Evolutionary conservation across 2,888 invertebrate genomes (phyloP), one percentile per base, ranked within the genome.

Genomic region (Apocheima hispidaria): DNA sequence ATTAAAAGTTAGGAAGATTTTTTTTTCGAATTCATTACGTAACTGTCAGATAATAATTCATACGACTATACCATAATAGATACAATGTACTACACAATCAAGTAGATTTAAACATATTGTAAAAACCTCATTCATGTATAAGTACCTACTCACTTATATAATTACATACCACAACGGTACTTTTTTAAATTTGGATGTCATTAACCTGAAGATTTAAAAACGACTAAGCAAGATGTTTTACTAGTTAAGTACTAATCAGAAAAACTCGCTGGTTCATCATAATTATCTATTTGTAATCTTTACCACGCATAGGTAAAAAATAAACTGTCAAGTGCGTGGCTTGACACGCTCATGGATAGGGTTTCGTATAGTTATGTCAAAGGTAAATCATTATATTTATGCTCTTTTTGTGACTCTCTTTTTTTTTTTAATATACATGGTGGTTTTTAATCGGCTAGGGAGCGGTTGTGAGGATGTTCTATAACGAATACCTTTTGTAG

Each of bases 191-290:
- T 9, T 38, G 2, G 18, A 10, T 18, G 4, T 38, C 10, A 7
- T 9, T 18, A 38, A 18, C 18, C n/a, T 18, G 38, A 9, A 18
- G 3, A 9, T 18, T 2, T 20, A 40, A n/a, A n/a, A n/a, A n/a
- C n/a, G n/a, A 40, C 40, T 40, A 2, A 20, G 10, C 40, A 40
- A 12, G 40, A 40, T 40, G 20, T 40, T 40, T 40, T 12, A n/a
- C 20, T 40, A 18, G 20, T 9, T 20, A 16, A 5, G 1, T n/a
- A 16, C 16, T 12, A 1, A 21, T 20, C 20, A 20, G 10, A 10
- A 40, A 1, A 18, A 20, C n/a, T n/a, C n/a, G n/a, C n/a, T n/a
- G n/a, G n/a, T n/a, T n/a, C n/a, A n/a, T n/a, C n/a, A n/a, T n/a
- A n/a, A n/a, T n/a, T n/a, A 20, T 20, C 5, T 12, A 7, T 40